Evolutionary conservation across 2,888 invertebrate genomes (phyloP), one percentile per base, ranked within the genome.

Genomic region (Meliscaeva auricollis): DNA sequence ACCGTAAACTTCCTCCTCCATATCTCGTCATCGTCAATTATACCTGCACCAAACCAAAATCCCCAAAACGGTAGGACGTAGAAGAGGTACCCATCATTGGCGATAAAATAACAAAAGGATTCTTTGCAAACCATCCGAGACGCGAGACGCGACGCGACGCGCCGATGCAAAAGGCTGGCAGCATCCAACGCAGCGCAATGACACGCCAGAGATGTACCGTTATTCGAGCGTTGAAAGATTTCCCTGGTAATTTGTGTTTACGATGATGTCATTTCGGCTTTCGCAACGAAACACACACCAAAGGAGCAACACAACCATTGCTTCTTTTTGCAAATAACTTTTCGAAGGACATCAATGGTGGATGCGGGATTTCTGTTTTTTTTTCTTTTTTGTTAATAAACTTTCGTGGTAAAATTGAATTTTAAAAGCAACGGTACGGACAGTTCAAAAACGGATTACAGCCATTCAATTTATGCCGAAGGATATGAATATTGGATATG

Each of bases 321-420:
- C 62, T 62, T 52, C 38, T 50, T 35, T 66, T 17, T 20, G 2
- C 32, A 32, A 32, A 64, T 68, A 32, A 11, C 17, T 38, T 20
- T 26, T 17, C 50, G 26, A 54, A 54, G 60, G 74, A 38, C 74
- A 68, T 32, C 8, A 9, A 48, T 58, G 22, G 17, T 44, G 8
- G 8, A 22, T 9, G 11, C 8, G 6, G 11, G 11, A 9, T 26
- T 26, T 50, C 15, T 41, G 15, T 15, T 5, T 15, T 20, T 17
- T 9, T 22, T 64, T 44, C 56, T 75, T 56, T 58, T 22, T 3
- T n/a, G n/a, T n/a, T 11, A 38, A 64, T 70, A 41, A 56, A 58
- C 35, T 66, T 79, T 78, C 41, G 50, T 50, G 73, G 60, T 69
- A 26, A 52, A 74, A 80, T 74, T 80, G 44, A 80, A 80, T 80